These are phyloP conservation scores for Penaeus indicus DNA, from an alignment of 1,140 invertebrate species.

Conservation along the genomic window DNA sequence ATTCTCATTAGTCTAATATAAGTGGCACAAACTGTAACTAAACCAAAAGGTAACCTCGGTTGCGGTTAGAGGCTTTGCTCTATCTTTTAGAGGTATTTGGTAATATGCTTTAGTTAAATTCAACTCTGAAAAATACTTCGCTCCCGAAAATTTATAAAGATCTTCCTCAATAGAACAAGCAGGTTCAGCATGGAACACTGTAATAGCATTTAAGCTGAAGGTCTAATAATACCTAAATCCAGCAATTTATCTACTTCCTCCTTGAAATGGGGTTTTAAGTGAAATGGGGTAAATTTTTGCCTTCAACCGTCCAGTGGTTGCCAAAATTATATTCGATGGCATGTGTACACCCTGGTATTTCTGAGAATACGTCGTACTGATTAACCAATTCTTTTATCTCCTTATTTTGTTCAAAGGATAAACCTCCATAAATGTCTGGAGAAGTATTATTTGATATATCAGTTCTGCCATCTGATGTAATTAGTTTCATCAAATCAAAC, in stretches of 20 bases:
- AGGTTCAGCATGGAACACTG: slow-evolving; percentile 20
- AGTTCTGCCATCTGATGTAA: too few species aligned
- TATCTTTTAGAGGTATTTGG: slow-evolving; percentile 12
- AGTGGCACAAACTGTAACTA: slow-evolving; percentile 22
- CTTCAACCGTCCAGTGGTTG: background rate
- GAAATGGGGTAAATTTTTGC: slow-evolving; percentile 16
- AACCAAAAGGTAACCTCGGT: slow-evolving; percentile 13
- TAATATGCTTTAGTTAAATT: slow-evolving; percentile 31
- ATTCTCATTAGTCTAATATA: slow-evolving; percentile 26
- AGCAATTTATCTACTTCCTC: slow-evolving; percentile 13
- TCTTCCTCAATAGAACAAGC: background rate
- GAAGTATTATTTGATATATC: too few species aligned
- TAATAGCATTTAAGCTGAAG: slow-evolving; percentile 1
- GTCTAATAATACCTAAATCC: background rate
- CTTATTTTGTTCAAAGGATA: too few species aligned
- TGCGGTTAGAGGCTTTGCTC: slow-evolving; percentile 3
- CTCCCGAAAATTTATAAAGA: background rate
- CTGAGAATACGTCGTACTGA: too few species aligned
- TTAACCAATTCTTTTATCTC: too few species aligned
- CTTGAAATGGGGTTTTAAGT: slow-evolving; percentile 18
- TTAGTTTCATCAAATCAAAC: too few species aligned
- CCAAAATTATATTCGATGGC: background rate
- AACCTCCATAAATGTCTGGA: too few species aligned
- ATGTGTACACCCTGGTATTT: too few species aligned
- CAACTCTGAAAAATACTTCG: slow-evolving; percentile 13